These are phyloP conservation scores for Cygnus olor DNA, from an alignment of 2,797 vertebrate genomes.

Conservation along the genomic window DNA sequence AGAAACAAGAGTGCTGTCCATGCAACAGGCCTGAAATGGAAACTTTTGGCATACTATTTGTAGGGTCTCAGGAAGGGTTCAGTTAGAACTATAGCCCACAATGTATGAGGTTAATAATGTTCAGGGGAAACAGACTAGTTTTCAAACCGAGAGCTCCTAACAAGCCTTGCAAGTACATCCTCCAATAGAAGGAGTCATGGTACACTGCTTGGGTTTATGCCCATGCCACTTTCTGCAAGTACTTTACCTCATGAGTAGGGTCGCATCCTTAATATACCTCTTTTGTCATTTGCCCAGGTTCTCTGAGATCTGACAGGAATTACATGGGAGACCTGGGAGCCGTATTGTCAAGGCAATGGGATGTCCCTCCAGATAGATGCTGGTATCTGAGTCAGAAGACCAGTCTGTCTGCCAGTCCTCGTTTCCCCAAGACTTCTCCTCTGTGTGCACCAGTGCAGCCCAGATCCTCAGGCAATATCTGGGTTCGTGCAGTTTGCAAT, in stretches of 20 bases:
- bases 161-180: background rate
- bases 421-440: rapidly evolving
- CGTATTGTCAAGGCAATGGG: background rate
- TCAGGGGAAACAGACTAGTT: background rate
- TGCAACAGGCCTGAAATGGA: rapidly evolving
- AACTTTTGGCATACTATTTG: background rate
- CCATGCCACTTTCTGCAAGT: background rate
- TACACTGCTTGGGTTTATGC: background rate
- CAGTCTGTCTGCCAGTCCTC: background rate
- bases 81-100: background rate
- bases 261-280: background rate
- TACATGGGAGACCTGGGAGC: background rate
- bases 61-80: background rate
- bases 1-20: background rate
- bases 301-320: background rate
- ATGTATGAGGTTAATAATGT: background rate
- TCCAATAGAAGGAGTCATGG: background rate
- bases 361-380: background rate
- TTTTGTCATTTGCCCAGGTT: background rate
- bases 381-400: background rate
- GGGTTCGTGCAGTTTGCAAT: background rate
- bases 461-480: background rate
- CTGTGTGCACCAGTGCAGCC: background rate
- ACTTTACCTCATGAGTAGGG: rapidly evolving
- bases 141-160: background rate